phyloP scores from a whole-genome alignment of 2,113 vertebrate genomes.

The Chamaea fasciata region DNA sequence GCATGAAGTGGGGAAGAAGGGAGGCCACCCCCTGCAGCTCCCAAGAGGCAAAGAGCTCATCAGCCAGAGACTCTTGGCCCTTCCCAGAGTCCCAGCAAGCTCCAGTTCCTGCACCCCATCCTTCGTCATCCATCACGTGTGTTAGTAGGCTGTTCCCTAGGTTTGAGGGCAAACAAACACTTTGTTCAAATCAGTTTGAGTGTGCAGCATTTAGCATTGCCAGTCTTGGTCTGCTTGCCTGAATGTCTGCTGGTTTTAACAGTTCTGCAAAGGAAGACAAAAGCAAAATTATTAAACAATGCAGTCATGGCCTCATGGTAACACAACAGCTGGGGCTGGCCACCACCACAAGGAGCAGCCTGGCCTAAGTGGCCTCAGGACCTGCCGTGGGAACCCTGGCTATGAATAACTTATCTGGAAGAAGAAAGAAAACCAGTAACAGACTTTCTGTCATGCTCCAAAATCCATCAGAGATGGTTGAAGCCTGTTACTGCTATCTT shows the following conservation, averaged over 20 bases:
- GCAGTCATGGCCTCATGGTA: not conserved
- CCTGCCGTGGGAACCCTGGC: rapidly evolving
- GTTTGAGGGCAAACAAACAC: not conserved
- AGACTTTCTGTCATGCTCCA: not conserved
- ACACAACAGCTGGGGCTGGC: not conserved
- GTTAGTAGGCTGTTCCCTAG: not conserved
- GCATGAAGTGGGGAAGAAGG: not conserved
- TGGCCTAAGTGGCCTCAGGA: not conserved
- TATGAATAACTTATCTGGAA: not conserved
- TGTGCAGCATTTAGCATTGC: not conserved
- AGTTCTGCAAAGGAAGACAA: not conserved
- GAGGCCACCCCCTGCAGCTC: not conserved
- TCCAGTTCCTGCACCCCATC: not conserved
- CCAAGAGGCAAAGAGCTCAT: not conserved
- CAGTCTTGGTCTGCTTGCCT: not conserved
- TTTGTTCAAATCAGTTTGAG: not conserved
- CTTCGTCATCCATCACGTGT: not conserved
- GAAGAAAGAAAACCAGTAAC: not conserved
- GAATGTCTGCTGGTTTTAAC: not conserved
- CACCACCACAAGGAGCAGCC: not conserved
- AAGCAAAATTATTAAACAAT: not conserved
- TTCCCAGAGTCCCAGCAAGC: not conserved
- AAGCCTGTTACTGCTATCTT: not conserved
- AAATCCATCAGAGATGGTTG: not conserved
- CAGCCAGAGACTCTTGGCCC: not conserved